Base-by-base conservation (phyloP, 2,797 vertebrate species). In the Pantherophis vulpinus region DNA sequence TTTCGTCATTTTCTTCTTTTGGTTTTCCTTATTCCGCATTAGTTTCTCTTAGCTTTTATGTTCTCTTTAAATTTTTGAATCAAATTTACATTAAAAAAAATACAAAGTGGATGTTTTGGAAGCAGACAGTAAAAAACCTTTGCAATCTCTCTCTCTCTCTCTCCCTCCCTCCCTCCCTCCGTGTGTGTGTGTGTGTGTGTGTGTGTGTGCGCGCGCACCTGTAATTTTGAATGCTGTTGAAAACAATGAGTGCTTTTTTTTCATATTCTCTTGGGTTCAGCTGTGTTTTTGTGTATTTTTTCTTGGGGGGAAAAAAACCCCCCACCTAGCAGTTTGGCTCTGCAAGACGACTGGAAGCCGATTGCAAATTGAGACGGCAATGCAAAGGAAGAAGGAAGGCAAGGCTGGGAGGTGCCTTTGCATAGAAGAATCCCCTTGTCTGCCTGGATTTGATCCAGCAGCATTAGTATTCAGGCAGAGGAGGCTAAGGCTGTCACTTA, bases 381-480 rank as follows among this genome's bases (percentile, higher is more conserved):
- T 14, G 56, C 63, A 60, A 83, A 54, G 87, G 37, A 32, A 32
- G 92, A 51, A 55, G 23, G 51, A 3, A 83, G 54, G 56, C 9
- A n/a, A 32, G 23, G 70, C 70, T 12, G 5, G 9, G 37, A 92
- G 66, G 32, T 37, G 20, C 70, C 6, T 4, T 5, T 23, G 55
- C 27, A 14, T n/a, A 55, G 86, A 87, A n/a, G 27, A 83, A 83
- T 47, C 74, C 74, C 74, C 74, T 47, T 23, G 74, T 42, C 61
- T 42, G 54, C 32, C 61, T 66, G 86, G 60, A 5, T 5, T 32
- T 63, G 42, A 8, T 55, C n/a, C 11, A 7, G 23, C 9, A 0
- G 16, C 37, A 79, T 93, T 93, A 90, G 61, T 56, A 93, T 93
- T 91, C 92, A 27, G 92, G 83, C 55, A 8, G 55, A 3, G 83